Conservation (phyloP, 2,888 invertebrate genomes). For the Hydrotaea cyrtoneurina region DNA sequence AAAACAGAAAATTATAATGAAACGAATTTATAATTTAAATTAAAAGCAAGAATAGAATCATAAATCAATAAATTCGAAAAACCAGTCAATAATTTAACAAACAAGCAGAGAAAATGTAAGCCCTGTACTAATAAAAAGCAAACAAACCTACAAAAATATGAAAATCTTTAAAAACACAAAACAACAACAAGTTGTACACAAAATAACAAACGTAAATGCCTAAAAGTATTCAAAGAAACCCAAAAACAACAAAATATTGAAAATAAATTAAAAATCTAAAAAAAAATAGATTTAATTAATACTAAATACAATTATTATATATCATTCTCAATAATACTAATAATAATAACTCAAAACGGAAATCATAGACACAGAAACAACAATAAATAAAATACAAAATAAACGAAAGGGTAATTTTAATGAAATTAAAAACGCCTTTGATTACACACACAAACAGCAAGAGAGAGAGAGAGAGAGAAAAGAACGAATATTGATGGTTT, state of each 20-base stretch:
- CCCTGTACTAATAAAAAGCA: background rate
- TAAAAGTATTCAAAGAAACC: constrained; percentile 63
- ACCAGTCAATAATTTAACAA: background rate
- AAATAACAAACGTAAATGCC: constrained; percentile 62
- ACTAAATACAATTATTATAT: background rate
- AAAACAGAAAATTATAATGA: background rate
- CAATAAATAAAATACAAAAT: constrained; percentile 7
- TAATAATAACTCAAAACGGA: constrained; percentile 31
- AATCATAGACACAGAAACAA: constrained; percentile 7
- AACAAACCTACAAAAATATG: background rate
- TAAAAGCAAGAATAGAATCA: background rate
- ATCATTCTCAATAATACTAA: constrained; percentile 10
- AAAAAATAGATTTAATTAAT: constrained; percentile 19
- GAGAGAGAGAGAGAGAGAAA: background rate
- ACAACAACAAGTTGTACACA: constrained; percentile 9
- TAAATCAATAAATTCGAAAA: constrained; percentile 2
- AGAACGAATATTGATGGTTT: background rate
- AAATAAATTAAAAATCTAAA: background rate
- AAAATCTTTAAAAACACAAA: background rate
- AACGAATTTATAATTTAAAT: constrained; percentile 21
- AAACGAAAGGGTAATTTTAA: background rate
- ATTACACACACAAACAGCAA: constrained; percentile 46
- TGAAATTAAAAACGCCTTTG: constrained; percentile 44
- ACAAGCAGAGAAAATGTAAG: too few species aligned
- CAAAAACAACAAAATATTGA: background rate